Evolutionary conservation across 2,113 vertebrate genomes (phyloP).

Genomic region (Lepidothrix coronata): DNA sequence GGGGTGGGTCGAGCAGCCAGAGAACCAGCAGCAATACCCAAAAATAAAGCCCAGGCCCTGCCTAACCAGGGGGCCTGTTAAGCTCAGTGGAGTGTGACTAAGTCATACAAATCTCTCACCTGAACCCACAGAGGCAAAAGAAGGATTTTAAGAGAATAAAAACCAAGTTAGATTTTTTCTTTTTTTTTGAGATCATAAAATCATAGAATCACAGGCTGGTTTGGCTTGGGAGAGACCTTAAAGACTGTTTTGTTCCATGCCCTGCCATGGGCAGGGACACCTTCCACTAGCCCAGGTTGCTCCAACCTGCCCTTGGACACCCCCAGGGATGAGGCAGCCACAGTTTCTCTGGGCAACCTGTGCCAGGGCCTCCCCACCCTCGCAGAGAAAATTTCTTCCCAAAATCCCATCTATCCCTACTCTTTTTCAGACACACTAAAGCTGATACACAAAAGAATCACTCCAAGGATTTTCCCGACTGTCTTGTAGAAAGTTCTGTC

Average conservation of each 20-base stretch:
- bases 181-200: background rate
- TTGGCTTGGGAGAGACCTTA: background rate
- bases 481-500: no score
- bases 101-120: background rate
- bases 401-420: no score
- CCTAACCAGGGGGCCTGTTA: background rate
- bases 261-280: background rate
- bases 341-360: no score
- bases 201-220: background rate
- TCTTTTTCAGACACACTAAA: no score
- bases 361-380: no score
- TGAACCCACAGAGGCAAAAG: background rate
- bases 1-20: background rate
- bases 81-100: background rate
- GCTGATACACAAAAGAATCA: no score
- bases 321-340: background rate
- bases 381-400: no score
- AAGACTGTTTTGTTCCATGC: background rate
- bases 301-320: background rate
- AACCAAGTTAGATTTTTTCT: background rate
- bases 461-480: no score
- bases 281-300: background rate
- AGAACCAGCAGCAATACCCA: background rate
- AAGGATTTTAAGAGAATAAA: background rate
- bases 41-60: background rate